phyloP scores from a whole-genome alignment of 2,888 invertebrate genomes.

The Acronicta leporina region DNA sequence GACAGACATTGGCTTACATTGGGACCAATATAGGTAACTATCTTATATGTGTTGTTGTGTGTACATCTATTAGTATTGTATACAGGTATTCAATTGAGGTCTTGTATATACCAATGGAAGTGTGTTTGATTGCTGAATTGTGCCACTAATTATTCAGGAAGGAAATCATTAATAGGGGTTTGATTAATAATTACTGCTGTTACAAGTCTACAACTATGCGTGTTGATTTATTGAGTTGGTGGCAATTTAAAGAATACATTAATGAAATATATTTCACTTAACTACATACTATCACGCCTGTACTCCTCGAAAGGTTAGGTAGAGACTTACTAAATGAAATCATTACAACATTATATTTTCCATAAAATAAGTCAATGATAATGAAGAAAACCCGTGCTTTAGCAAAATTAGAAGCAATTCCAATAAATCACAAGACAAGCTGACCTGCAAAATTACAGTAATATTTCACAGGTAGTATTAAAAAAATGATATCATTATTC shows the following conservation, averaged over 20 bases:
- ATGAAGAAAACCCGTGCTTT: neutral
- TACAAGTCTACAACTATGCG: neutral
- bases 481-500: slow-evolving; percentile 11
- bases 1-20: too few species aligned
- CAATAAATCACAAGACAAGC: neutral
- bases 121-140: slow-evolving; percentile 26
- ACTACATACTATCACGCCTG: too few species aligned
- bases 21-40: too few species aligned
- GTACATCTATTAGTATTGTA: slow-evolving; percentile 4
- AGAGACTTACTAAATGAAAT: too few species aligned
- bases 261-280: too few species aligned
- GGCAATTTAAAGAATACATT: too few species aligned
- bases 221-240: neutral
- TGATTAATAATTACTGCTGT: slow-evolving; percentile 9
- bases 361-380: too few species aligned
- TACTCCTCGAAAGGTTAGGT: too few species aligned
- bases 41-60: neutral
- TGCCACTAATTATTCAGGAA: slow-evolving; percentile 34
- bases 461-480: slow-evolving; percentile 2
- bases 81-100: slow-evolving; percentile 35
- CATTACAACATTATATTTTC: too few species aligned
- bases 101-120: slow-evolving; percentile 18
- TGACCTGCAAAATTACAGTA: slow-evolving; percentile 2
- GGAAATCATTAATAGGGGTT: slow-evolving; percentile 23
- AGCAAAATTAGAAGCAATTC: neutral